Evolutionary conservation across 2,797 vertebrate species (phyloP).

Genomic region (Benthosema pterotum): DNA sequence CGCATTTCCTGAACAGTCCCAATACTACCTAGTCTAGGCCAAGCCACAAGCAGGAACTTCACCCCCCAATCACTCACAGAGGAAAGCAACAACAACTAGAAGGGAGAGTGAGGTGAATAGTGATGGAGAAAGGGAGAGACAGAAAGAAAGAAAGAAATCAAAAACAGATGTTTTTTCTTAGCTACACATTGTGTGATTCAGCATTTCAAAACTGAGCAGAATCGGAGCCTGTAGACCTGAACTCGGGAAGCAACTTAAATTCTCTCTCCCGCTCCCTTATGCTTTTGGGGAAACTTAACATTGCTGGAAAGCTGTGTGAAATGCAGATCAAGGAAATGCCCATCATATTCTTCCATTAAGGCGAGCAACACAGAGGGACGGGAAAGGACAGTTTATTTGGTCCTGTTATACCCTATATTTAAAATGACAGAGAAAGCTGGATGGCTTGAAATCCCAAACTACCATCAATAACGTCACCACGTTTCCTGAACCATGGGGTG

Average conservation of each 20-base stretch:
- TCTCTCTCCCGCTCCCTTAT: slow-evolving; percentile 17
- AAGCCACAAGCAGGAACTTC: slow-evolving; percentile 47
- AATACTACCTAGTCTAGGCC: slow-evolving; percentile 54
- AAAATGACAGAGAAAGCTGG: slow-evolving; percentile 5
- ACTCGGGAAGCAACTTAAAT: background rate
- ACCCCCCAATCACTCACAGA: slow-evolving; percentile 58
- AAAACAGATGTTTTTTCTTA: slow-evolving; percentile 72
- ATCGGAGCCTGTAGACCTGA: slow-evolving; percentile 19
- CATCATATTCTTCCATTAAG: slow-evolving; percentile 19
- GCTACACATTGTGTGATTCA: slow-evolving; percentile 68
- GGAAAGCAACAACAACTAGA: slow-evolving; percentile 57
- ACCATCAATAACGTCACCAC: slow-evolving; percentile 34
- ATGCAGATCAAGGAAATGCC: background rate
- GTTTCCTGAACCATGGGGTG: slow-evolving; percentile 31
- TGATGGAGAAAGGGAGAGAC: slow-evolving; percentile 28
- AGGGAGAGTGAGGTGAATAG: slow-evolving; percentile 35
- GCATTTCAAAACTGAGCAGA: slow-evolving; percentile 53
- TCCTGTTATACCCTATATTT: background rate
- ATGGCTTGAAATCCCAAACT: slow-evolving; percentile 27
- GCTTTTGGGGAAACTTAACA: background rate
- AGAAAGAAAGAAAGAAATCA: slow-evolving; percentile 58
- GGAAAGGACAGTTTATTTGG: no score
- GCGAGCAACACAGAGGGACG: no score
- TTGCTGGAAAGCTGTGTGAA: background rate
- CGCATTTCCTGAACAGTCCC: slow-evolving; percentile 74